These are phyloP conservation scores for Apamea monoglypha DNA, from an alignment of 2,888 invertebrate genomes.

Conservation along the genomic window DNA sequence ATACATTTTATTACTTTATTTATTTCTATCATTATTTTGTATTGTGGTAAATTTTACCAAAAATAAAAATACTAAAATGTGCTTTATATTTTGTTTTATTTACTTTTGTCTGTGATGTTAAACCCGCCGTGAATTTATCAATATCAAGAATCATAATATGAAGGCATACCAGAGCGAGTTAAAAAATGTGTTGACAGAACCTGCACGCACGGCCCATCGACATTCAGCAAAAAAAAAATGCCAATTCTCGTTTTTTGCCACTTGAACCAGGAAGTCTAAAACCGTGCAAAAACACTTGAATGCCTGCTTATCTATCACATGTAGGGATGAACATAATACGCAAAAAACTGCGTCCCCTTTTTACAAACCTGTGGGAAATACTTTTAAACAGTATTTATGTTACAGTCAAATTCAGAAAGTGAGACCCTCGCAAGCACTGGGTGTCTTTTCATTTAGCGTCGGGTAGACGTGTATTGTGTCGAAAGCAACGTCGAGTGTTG, in stretches of 20 bases:
- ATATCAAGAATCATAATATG: background rate
- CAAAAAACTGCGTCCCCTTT: constrained; percentile 1
- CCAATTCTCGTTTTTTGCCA: constrained; percentile 17
- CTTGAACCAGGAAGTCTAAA: constrained; percentile 35
- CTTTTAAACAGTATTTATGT: background rate
- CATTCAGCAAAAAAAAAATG: constrained; percentile 16
- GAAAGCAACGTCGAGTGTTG: background rate
- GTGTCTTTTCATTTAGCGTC: background rate
- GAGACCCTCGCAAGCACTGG: background rate
- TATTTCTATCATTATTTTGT: constrained; percentile 90
- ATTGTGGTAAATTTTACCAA: constrained; percentile 91
- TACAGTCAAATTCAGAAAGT: background rate
- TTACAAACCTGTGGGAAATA: background rate
- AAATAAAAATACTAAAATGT: constrained; percentile 91
- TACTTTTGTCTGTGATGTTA: constrained; percentile 34
- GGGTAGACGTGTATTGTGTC: background rate
- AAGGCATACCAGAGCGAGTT: background rate
- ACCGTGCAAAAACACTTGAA: constrained; percentile 16
- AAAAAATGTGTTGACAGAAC: background rate
- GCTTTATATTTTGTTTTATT: constrained; percentile 87
- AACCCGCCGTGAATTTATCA: background rate
- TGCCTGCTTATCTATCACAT: background rate
- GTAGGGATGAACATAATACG: background rate
- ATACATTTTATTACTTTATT: constrained; percentile 90
- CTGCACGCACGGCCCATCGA: background rate